Conservation (phyloP, 2,797 vertebrate species). For the Hypotaenidia philippensis region DNA sequence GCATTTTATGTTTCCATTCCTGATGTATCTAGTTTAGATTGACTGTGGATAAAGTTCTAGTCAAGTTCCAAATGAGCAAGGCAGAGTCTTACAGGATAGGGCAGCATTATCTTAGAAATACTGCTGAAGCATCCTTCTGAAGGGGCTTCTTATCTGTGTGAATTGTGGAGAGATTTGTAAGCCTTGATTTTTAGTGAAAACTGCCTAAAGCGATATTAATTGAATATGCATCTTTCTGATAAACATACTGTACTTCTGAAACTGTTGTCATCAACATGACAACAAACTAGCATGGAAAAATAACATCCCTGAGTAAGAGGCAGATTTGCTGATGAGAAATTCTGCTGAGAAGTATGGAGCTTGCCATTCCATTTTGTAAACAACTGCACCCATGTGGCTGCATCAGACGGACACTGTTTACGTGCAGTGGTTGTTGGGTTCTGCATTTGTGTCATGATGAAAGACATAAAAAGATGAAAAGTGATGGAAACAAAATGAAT, state of each 20-base stretch:
- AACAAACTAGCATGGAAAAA: constrained; percentile 51
- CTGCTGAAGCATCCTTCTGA: constrained; percentile 55
- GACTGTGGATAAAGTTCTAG: constrained; percentile 60
- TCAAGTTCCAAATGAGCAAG: constrained; percentile 64
- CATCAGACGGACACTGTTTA: not conserved
- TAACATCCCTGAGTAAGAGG: constrained; percentile 17
- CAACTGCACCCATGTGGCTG: constrained; percentile 5
- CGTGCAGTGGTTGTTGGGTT: not conserved
- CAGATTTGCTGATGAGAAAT: constrained; percentile 16
- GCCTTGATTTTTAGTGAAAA: constrained; percentile 67
- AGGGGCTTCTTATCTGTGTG: constrained; percentile 62
- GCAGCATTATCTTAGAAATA: constrained; percentile 34
- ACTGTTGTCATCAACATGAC: constrained; percentile 69
- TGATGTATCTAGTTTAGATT: constrained; percentile 44
- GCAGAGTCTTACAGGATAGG: constrained; percentile 32
- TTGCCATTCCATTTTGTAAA: not conserved
- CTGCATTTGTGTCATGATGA: not conserved
- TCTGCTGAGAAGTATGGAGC: not conserved
- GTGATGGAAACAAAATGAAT: not conserved
- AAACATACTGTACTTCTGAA: constrained; percentile 73
- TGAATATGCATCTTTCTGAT: constrained; percentile 74
- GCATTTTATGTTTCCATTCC: constrained; percentile 56
- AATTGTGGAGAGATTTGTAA: constrained; percentile 63
- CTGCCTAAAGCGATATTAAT: constrained; percentile 72
- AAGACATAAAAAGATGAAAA: not conserved